These are phyloP conservation scores for Lanistes nyassanus DNA, from an alignment of 1,140 invertebrate species.

Conservation along the genomic window DNA sequence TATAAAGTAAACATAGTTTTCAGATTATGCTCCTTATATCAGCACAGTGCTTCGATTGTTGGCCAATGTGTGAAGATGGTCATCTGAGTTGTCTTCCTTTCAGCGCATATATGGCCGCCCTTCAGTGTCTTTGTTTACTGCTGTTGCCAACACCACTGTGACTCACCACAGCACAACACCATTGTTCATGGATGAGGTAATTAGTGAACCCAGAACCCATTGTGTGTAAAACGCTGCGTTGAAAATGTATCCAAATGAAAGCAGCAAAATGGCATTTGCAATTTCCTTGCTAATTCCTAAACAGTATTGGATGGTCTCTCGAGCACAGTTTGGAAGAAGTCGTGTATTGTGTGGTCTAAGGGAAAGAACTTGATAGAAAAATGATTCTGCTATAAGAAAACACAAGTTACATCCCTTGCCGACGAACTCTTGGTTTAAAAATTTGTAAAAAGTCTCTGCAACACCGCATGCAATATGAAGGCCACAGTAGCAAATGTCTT, in stretches of 20 bases:
- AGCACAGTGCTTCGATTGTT: not conserved
- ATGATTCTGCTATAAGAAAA: no score
- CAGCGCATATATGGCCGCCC: slow-evolving; percentile 82
- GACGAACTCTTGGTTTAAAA: no score
- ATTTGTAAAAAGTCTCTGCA: not conserved
- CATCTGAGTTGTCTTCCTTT: slow-evolving; percentile 42
- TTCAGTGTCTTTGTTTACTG: slow-evolving; percentile 73
- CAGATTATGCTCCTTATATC: not conserved
- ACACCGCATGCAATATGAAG: not conserved
- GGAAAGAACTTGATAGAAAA: no score
- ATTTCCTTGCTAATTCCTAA: no score
- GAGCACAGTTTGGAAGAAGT: no score
- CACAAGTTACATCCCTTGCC: no score
- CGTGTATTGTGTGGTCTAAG: no score
- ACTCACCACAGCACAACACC: slow-evolving; percentile 73
- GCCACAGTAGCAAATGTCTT: not conserved
- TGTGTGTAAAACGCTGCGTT: not conserved
- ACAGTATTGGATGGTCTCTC: not conserved
- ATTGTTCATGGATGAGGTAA: slow-evolving; percentile 75
- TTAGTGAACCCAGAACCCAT: not conserved
- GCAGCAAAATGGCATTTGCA: no score
- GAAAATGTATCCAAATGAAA: no score
- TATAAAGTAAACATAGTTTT: not conserved
- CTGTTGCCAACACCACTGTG: slow-evolving; percentile 71
- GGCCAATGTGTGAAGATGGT: not conserved